These are phyloP conservation scores for Calameuta pallipes DNA, from an alignment of 2,888 invertebrate genomes.

Conservation along the genomic window DNA sequence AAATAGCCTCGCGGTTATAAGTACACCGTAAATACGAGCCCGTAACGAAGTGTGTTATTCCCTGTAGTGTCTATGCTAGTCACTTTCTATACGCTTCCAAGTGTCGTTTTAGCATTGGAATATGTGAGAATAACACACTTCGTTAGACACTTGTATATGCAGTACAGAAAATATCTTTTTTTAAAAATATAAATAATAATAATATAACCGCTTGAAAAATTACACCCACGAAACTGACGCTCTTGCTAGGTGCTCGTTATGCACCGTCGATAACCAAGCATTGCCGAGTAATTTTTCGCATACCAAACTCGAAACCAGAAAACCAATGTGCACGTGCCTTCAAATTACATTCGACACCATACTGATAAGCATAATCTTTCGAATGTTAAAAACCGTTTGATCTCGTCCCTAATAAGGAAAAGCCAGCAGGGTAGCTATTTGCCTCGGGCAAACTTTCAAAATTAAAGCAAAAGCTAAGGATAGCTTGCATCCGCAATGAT, in stretches of 20 bases:
- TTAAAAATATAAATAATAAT: background rate
- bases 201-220: background rate
- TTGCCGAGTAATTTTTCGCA: background rate
- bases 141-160: no score
- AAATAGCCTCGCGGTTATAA: background rate
- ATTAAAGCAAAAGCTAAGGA: background rate
- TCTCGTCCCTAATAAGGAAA: background rate
- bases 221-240: no score
- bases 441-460: background rate
- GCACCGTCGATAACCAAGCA: background rate
- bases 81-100: no score
- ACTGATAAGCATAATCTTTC: background rate
- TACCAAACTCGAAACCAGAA: background rate
- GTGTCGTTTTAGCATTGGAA: no score
- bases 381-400: background rate
- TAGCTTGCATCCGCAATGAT: background rate
- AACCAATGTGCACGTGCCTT: background rate
- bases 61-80: no score
- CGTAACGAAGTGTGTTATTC: no score
- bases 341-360: background rate
- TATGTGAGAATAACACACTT: no score
- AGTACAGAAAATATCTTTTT: background rate
- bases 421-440: background rate
- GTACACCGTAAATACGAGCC: no score
- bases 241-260: no score